These are phyloP conservation scores for Diaprepes abbreviatus DNA, from an alignment of 2,888 invertebrate genomes.

Conservation along the genomic window DNA sequence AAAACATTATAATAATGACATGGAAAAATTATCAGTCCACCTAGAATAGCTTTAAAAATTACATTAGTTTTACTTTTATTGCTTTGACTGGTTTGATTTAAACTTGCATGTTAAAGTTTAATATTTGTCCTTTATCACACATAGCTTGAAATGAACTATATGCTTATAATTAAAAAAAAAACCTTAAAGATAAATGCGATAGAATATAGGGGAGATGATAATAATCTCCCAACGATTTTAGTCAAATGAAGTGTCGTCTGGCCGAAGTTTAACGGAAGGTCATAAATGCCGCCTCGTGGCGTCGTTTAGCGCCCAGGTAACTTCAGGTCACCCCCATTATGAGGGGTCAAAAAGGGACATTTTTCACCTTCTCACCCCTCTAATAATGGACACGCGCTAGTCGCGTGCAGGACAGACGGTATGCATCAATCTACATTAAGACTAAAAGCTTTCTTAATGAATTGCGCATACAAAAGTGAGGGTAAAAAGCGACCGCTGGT, in stretches of 20 bases:
- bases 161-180: no score
- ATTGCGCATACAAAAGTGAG: conserved; percentile 60
- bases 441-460: conserved; percentile 68
- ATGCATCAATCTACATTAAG: conserved; percentile 68
- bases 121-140: no score
- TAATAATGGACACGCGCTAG: conserved; percentile 49
- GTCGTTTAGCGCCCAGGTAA: conserved; percentile 47
- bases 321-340: conserved; percentile 42
- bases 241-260: conserved; percentile 37
- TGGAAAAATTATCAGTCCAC: no score
- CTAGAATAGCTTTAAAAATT: no score
- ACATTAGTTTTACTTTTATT: no score
- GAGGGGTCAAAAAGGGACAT: conserved; percentile 35
- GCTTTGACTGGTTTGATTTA: no score
- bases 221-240: conserved; percentile 23
- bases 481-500: conserved; percentile 22
- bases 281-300: conserved; percentile 34
- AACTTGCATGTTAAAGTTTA: no score
- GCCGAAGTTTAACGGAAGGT: conserved; percentile 15
- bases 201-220: not conserved
- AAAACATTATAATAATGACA: no score
- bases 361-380: conserved; percentile 46
- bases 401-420: conserved; percentile 60
- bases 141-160: no score
- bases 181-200: not conserved